phyloP scores from a whole-genome alignment of 2,888 invertebrate genomes.

The Cetonia aurata region DNA sequence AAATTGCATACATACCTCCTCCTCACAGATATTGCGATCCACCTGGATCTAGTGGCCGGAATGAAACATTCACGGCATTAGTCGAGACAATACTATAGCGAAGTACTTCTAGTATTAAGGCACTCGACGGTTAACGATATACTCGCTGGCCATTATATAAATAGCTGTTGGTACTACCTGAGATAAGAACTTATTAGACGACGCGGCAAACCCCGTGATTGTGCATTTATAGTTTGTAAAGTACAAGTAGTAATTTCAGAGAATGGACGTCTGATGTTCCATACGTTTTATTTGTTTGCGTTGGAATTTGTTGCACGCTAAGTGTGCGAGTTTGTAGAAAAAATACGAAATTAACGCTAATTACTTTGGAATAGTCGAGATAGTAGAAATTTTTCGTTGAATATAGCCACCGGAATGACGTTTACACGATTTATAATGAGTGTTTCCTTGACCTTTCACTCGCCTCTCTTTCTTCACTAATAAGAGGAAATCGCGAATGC shows the following conservation, averaged over 20 bases:
- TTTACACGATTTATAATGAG: too few relatives aligned
- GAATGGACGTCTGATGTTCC: neutral
- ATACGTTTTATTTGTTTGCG: neutral
- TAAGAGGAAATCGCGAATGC: too few relatives aligned
- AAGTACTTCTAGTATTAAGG: neutral
- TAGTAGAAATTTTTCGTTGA: too few relatives aligned
- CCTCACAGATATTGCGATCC: slow-evolving; percentile 8
- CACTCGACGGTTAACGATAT: slow-evolving; percentile 13
- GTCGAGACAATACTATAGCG: slow-evolving; percentile 2
- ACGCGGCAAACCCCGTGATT: slow-evolving; percentile 11
- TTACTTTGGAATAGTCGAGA: too few relatives aligned
- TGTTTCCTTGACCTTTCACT: too few relatives aligned
- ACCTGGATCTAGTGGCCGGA: slow-evolving; percentile 12
- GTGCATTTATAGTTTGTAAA: slow-evolving; percentile 8
- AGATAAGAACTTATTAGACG: slow-evolving; percentile 33
- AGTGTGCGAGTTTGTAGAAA: too few relatives aligned
- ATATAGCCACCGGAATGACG: too few relatives aligned
- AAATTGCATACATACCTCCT: slow-evolving; percentile 19
- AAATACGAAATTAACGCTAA: too few relatives aligned
- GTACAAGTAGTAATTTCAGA: too few relatives aligned
- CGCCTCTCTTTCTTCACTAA: too few relatives aligned
- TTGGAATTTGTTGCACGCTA: slow-evolving; percentile 2
- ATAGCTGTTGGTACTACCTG: slow-evolving; percentile 4
- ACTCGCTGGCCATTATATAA: slow-evolving; percentile 25
- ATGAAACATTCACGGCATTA: slow-evolving; percentile 20